Evolutionary conservation across 2,888 invertebrate species (phyloP), one percentile per base, ranked within the genome.

Genomic region (Lithosia quadra): DNA sequence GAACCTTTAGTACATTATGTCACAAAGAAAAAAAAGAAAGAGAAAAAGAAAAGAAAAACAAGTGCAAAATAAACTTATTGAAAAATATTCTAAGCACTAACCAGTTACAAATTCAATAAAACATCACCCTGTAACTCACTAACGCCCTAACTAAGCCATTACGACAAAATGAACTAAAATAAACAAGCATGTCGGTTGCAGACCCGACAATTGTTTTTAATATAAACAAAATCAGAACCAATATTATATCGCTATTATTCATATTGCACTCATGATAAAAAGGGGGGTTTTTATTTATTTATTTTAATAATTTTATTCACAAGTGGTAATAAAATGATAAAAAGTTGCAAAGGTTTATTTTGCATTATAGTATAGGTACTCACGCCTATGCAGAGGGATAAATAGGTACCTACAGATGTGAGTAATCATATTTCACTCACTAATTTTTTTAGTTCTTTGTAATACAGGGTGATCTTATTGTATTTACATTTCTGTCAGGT

Each of bases 101-200:
- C 8, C 8, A 49, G 49, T n/a, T 8, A 49, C 5, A 18, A n/a
- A 49, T n/a, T 10, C n/a, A 18, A 39, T 22, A 56, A 21, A n/a
- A 68, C 15, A 76, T 39, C 90, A 86, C 2, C 77, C 88, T 87
- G 84, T 91, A 85, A 60, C 24, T 58, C 63, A 67, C 68, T 69
- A 81, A 81, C 85, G 83, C 88, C 86, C 87, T 84, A 82, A 78
- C 80, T 76, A 82, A 78, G 69, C 79, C 76, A 81, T 86, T 86
- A 91, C 84, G 81, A 91, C 89, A 93, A 93, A 93, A 93, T 90
- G 91, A 86, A 85, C 84, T 81, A 93, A 91, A 90, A 91, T 90
- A 92, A 92, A 94, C 88, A 92, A 78, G 86, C 84, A 83, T 86
- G 92, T 91, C 94, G 86, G 88, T 86, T 91, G 93, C 95, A 93